These are phyloP conservation scores for Rafetus swinhoei DNA, from an alignment of 2,113 vertebrate species.

Conservation along the genomic window DNA sequence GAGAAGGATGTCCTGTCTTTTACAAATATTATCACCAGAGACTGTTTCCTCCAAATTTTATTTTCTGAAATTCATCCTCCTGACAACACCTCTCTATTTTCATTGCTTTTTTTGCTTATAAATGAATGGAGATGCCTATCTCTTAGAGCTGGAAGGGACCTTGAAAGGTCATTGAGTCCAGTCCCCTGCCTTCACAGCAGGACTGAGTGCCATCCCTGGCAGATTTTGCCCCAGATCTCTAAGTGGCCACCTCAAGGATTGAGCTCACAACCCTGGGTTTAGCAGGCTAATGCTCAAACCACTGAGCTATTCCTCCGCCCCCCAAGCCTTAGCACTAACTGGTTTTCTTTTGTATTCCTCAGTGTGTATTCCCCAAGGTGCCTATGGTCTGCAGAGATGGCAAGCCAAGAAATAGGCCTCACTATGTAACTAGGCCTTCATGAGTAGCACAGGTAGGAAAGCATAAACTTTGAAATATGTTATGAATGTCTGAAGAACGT, in stretches of 20 bases:
- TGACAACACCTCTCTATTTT: neutral
- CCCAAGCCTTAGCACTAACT: neutral
- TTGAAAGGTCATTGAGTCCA: no score
- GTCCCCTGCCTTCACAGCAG: no score
- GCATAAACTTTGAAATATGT: neutral
- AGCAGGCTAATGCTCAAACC: no score
- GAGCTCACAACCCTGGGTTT: no score
- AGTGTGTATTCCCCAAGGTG: neutral
- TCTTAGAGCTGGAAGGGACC: no score
- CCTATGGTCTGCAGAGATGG: neutral
- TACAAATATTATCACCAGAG: neutral
- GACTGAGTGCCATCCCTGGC: no score
- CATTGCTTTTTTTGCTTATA: neutral
- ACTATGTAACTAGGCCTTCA: neutral
- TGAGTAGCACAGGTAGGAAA: neutral
- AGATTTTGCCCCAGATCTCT: no score
- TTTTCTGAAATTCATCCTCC: neutral
- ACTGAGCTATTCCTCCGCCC: no score
- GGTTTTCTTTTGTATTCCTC: accelerated
- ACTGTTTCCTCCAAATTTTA: neutral
- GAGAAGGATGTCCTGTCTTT: neutral
- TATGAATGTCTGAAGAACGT: neutral
- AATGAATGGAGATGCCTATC: no score
- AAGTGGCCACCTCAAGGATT: no score
- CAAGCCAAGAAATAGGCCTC: neutral